A percentile compares a stretch with the other conserved stretches of the same genome.
Evolutionary conservation across 2,113 vertebrate genomes (phyloP).

Genomic region (Gobius niger): DNA sequence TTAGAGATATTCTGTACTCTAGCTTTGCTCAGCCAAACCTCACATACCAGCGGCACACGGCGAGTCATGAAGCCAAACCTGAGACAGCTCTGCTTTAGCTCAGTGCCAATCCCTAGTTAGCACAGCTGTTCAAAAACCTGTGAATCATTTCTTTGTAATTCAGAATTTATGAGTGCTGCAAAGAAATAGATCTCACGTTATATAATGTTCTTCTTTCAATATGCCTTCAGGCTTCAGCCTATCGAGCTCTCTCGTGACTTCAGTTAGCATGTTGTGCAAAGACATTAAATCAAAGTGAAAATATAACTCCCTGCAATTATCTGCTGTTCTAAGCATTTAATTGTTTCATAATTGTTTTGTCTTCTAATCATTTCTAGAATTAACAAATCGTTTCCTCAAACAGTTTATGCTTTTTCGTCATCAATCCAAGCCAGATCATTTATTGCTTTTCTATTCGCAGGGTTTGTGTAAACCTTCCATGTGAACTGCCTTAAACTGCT

Average conservation of each 20-base stretch:
- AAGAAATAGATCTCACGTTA: neutral
- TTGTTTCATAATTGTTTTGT: constrained; percentile 30
- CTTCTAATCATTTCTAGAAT: constrained; percentile 5
- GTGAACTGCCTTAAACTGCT: constrained; percentile 43
- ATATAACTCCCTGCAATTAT: constrained; percentile 27
- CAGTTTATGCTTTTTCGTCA: constrained; percentile 18
- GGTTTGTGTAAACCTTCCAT: constrained; percentile 28
- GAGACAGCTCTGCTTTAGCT: constrained; percentile 36
- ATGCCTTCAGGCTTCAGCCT: constrained; percentile 7
- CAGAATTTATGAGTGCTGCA: constrained; percentile 20
- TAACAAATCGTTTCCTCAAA: constrained; percentile 6
- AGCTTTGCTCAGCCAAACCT: constrained; percentile 43
- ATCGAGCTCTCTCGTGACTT: no score
- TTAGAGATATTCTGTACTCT: constrained; percentile 48
- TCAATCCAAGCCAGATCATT: constrained; percentile 8
- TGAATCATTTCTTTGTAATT: constrained; percentile 66
- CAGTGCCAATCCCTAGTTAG: constrained; percentile 50
- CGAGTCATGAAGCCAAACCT: constrained; percentile 24
- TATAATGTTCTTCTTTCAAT: neutral
- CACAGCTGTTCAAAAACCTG: constrained; percentile 48
- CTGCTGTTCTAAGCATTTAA: neutral
- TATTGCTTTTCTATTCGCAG: neutral
- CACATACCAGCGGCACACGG: constrained; percentile 48
- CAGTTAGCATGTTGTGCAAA: no score
- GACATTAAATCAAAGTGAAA: neutral